Percentiles rank a stretch among this genome's conserved stretches.
These are phyloP conservation scores for Hemaris fuciformis DNA, from an alignment of 2,888 invertebrate species.

Conservation along the genomic window DNA sequence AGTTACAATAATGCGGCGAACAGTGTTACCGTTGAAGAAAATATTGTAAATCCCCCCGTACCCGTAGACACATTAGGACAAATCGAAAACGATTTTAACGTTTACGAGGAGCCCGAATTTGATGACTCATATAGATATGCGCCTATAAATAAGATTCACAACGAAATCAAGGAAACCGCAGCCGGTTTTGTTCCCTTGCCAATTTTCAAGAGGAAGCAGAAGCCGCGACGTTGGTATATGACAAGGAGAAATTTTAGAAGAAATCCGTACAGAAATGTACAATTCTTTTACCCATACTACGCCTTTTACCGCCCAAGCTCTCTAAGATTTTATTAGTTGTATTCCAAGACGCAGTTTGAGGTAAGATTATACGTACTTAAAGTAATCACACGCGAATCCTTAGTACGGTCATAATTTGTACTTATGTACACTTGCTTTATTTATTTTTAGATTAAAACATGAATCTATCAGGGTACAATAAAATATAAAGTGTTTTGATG, in stretches of 20 bases:
- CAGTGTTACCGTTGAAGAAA: slow-evolving; percentile 44
- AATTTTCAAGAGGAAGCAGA: slow-evolving; percentile 43
- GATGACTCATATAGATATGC: slow-evolving; percentile 39
- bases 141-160: slow-evolving; percentile 44
- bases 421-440: not conserved
- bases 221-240: slow-evolving; percentile 45
- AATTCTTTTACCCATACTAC: slow-evolving; percentile 55
- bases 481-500: slow-evolving; percentile 33
- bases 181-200: slow-evolving; percentile 64
- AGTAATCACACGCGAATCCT: not conserved
- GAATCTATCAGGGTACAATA: not conserved
- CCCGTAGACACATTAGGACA: slow-evolving; percentile 13
- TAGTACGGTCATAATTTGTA: not conserved
- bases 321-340: slow-evolving; percentile 56
- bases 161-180: slow-evolving; percentile 69
- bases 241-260: slow-evolving; percentile 51
- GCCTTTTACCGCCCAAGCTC: slow-evolving; percentile 59
- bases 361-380: not conserved
- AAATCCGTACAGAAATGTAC: slow-evolving; percentile 52
- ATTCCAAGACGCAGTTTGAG: not conserved
- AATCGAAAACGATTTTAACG: slow-evolving; percentile 19
- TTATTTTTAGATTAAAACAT: not conserved
- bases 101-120: slow-evolving; percentile 24
- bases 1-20: slow-evolving; percentile 22
- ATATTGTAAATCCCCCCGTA: slow-evolving; percentile 22